These are phyloP conservation scores for Drosophila neutralis DNA, from an alignment of 2,888 invertebrate species.

Conservation along the genomic window DNA sequence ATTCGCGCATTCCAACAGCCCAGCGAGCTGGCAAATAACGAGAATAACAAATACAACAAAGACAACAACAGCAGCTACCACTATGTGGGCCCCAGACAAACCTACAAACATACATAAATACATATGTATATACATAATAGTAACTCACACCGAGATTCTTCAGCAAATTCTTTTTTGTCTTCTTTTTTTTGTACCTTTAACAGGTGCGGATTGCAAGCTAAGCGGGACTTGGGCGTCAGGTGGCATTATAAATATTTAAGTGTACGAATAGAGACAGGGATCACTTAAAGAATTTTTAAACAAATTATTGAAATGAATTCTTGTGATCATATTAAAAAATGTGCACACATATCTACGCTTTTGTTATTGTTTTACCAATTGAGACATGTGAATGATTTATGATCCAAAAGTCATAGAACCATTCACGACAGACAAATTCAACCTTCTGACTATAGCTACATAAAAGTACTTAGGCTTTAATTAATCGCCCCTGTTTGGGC, in stretches of 20 bases:
- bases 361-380: no score
- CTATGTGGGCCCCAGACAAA: slow-evolving; percentile 45
- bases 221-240: slow-evolving; percentile 17
- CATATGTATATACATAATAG: slow-evolving; percentile 60
- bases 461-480: not conserved
- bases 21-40: slow-evolving; percentile 36
- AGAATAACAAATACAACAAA: slow-evolving; percentile 36
- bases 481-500: slow-evolving; percentile 35
- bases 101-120: slow-evolving; percentile 23
- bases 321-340: not conserved
- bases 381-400: not conserved
- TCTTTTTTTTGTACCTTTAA: slow-evolving; percentile 33
- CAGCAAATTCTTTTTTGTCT: slow-evolving; percentile 37
- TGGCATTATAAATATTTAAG: not conserved
- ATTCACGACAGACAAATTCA: not conserved
- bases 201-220: slow-evolving; percentile 57
- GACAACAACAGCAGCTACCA: slow-evolving; percentile 23
- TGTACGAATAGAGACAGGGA: not conserved
- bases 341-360: not conserved
- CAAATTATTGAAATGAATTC: not conserved
- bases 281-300: not conserved
- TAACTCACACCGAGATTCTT: slow-evolving; percentile 70
- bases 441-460: not conserved
- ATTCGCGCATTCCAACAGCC: slow-evolving; percentile 73
- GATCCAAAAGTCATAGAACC: not conserved